Conservation (phyloP, 1,140 invertebrate genomes). For the Megalonaias nervosa region DNA sequence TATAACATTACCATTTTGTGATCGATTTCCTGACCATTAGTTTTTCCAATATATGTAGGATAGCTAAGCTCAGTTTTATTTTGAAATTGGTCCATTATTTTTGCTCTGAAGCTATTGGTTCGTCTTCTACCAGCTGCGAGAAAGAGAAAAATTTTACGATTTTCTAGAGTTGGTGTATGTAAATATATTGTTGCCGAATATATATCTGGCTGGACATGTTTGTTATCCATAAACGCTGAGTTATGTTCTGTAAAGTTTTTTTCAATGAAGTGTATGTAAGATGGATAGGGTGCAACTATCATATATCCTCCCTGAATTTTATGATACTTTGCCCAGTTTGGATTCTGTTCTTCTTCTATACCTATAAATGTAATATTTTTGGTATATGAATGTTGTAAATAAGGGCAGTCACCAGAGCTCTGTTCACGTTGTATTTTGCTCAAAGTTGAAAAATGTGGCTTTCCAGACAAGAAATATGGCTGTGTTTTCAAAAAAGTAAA, state of each 20-base stretch:
- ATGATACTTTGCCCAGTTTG: slow-evolving; percentile 8
- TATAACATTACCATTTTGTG: slow-evolving; percentile 39
- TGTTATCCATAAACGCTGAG: slow-evolving; percentile 3
- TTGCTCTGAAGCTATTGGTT: slow-evolving; percentile 34
- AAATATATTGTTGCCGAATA: background rate
- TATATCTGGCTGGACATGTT: slow-evolving; percentile 3
- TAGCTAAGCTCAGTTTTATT: slow-evolving; percentile 24
- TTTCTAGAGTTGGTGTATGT: slow-evolving; percentile 4
- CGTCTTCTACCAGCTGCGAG: slow-evolving; percentile 36
- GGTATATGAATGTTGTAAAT: slow-evolving; percentile 30
- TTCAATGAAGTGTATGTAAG: slow-evolving; percentile 49
- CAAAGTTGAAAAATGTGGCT: slow-evolving; percentile 52
- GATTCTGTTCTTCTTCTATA: slow-evolving; percentile 49
- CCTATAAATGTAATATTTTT: slow-evolving; percentile 38
- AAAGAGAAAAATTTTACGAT: slow-evolving; percentile 46
- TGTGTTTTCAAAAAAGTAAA: slow-evolving; percentile 29
- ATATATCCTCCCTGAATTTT: background rate
- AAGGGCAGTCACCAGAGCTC: slow-evolving; percentile 33
- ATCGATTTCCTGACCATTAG: background rate
- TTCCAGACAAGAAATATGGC: slow-evolving; percentile 34
- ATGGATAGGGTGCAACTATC: slow-evolving; percentile 57
- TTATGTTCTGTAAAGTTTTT: background rate
- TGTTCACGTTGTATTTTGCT: slow-evolving; percentile 56
- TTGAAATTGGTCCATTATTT: slow-evolving; percentile 49
- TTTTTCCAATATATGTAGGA: slow-evolving; percentile 21